phyloP scores from a whole-genome alignment of 2,797 vertebrate genomes.

The Sebastes iracundus region DNA sequence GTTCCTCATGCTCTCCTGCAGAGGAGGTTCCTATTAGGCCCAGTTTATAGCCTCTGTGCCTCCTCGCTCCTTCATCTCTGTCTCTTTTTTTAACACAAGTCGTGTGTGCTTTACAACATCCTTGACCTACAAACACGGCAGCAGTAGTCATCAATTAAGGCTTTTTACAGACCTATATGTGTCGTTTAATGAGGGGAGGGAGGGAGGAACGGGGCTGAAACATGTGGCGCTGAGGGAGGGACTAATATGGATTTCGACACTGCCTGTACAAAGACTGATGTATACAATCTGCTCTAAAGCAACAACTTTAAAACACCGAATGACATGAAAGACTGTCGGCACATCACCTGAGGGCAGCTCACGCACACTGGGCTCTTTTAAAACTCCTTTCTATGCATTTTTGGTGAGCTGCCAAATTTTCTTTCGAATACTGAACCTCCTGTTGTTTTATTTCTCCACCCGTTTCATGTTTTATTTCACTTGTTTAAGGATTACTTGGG shows the following conservation, averaged over 20 bases:
- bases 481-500: neutral
- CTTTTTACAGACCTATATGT: conserved; percentile 74
- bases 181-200: conserved; percentile 58
- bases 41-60: conserved; percentile 45
- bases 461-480: neutral
- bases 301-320: conserved; percentile 34
- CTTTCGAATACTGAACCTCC: neutral
- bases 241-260: conserved; percentile 25
- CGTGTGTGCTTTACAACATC: conserved; percentile 70
- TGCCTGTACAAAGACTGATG: conserved; percentile 2
- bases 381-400: neutral
- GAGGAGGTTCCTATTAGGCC: conserved; percentile 54
- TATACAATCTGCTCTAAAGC: conserved; percentile 1
- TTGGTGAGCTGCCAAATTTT: conserved; percentile 8
- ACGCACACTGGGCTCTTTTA: neutral
- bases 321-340: conserved; percentile 32
- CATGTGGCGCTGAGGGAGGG: conserved; percentile 33
- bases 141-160: conserved; percentile 75
- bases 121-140: conserved; percentile 66
- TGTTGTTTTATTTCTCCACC: neutral
- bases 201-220: conserved; percentile 12
- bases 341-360: conserved; percentile 32
- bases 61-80: conserved; percentile 38
- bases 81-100: conserved; percentile 52
- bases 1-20: conserved; percentile 65